phyloP scores from a whole-genome alignment of 2,113 vertebrate species.

The Gymnobelideus leadbeateri region DNA sequence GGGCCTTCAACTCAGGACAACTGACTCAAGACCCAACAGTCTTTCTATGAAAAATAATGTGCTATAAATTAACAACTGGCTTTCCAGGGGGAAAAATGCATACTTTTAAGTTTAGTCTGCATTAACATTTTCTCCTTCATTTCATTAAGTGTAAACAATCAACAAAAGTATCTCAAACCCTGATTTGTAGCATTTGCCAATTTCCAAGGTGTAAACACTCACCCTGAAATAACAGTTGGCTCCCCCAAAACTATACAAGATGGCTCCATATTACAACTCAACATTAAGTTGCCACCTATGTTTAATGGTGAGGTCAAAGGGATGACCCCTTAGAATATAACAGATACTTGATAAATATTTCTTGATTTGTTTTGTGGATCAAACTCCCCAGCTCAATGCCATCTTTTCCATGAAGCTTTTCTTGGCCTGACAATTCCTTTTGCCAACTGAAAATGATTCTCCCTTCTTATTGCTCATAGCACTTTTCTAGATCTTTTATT shows the following conservation, averaged over 20 bases:
- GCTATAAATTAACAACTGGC: neutral
- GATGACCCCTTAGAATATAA: neutral
- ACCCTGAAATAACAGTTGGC: neutral
- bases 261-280: neutral
- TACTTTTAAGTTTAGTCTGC: neutral
- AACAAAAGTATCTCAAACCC: neutral
- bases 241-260: neutral
- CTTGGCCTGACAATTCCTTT: neutral
- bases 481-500: neutral
- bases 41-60: neutral
- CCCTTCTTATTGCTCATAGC: neutral
- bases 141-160: neutral
- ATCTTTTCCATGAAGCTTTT: neutral
- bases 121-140: neutral
- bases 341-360: neutral
- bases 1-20: neutral
- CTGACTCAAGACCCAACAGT: neutral
- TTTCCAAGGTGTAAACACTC: too few relatives aligned
- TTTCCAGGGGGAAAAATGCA: neutral
- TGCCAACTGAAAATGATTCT: neutral
- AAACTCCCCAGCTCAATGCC: neutral
- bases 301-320: neutral
- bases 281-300: neutral
- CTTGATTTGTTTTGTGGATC: neutral
- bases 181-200: neutral